Percentiles rank a stretch among this genome's conserved stretches.
Evolutionary conservation across 2,888 invertebrate species (phyloP).

Genomic region (Hemicrepidius hirtus): DNA sequence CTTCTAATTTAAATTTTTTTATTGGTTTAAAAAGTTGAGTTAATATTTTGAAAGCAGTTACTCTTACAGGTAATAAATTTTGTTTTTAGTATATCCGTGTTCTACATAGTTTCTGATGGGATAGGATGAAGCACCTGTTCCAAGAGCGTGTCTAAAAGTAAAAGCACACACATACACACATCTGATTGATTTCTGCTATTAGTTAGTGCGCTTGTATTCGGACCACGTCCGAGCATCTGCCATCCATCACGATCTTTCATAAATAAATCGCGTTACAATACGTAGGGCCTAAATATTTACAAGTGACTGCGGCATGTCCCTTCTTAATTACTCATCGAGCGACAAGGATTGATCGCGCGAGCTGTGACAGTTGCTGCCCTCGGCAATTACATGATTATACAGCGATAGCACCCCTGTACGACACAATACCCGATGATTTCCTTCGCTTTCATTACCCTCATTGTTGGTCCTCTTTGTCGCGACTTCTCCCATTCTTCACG

Average conservation of each 20-base stretch:
- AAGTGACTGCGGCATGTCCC: slow-evolving; percentile 59
- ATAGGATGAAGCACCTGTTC: slow-evolving; percentile 65
- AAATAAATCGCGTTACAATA: slow-evolving; percentile 60
- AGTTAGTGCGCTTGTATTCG: slow-evolving; percentile 59
- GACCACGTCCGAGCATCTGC: slow-evolving; percentile 56
- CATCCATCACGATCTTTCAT: slow-evolving; percentile 62
- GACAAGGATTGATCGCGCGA: slow-evolving; percentile 71
- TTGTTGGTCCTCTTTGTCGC: slow-evolving; percentile 68
- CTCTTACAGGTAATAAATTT: slow-evolving; percentile 48
- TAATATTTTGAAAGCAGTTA: slow-evolving; percentile 47
- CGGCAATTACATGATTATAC: slow-evolving; percentile 69
- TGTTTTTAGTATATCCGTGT: slow-evolving; percentile 52
- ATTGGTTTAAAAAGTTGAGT: slow-evolving; percentile 40
- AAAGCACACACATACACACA: slow-evolving; percentile 60
- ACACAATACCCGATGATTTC: slow-evolving; percentile 70
- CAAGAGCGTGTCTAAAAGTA: slow-evolving; percentile 68
- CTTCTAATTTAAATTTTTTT: slow-evolving; percentile 44
- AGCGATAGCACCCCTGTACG: slow-evolving; percentile 59
- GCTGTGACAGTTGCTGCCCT: slow-evolving; percentile 63
- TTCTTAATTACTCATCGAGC: slow-evolving; percentile 66
- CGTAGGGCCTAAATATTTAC: slow-evolving; percentile 63
- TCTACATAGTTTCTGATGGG: slow-evolving; percentile 58
- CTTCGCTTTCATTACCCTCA: slow-evolving; percentile 71
- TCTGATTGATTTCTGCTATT: slow-evolving; percentile 68
- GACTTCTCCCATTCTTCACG: slow-evolving; percentile 64